Conservation (phyloP, 1,140 invertebrate species). For the Hylaeus anthracinus region DNA sequence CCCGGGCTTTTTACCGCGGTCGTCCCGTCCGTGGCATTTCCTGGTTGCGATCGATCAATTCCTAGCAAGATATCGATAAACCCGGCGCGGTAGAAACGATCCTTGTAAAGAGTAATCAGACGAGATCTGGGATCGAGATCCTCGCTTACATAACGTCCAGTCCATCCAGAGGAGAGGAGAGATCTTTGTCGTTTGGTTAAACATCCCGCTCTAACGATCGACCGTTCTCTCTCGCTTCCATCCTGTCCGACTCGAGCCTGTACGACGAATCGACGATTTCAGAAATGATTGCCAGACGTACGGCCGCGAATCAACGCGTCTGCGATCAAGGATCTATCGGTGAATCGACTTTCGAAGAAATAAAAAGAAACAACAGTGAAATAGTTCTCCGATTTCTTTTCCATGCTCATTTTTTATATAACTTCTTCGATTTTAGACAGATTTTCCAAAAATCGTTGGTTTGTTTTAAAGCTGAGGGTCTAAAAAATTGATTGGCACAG, state of each 20-base stretch:
- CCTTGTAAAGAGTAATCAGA: constrained; percentile 65
- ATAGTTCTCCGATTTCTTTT: not conserved
- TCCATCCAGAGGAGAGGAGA: constrained; percentile 23
- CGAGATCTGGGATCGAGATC: constrained; percentile 60
- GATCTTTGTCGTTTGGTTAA: constrained; percentile 58
- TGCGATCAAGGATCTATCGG: not conserved
- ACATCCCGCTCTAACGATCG: constrained; percentile 50
- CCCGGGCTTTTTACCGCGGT: not conserved
- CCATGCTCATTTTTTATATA: too few species aligned
- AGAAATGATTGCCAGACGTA: not conserved
- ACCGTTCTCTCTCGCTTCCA: constrained; percentile 22
- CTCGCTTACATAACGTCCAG: constrained; percentile 57
- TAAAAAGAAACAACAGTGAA: not conserved
- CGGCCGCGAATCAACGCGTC: not conserved
- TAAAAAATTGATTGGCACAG: too few species aligned
- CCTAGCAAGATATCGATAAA: constrained; percentile 49
- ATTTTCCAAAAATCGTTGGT: too few species aligned
- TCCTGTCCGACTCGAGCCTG: not conserved
- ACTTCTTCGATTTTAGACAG: too few species aligned
- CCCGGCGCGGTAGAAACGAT: constrained; percentile 56
- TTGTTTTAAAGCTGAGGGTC: too few species aligned
- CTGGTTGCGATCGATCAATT: constrained; percentile 53
- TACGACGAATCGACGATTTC: constrained; percentile 32
- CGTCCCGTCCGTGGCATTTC: constrained; percentile 38
- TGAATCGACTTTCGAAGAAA: not conserved